Percentiles rank a stretch among this genome's conserved stretches.
Evolutionary conservation across 2,113 vertebrate genomes (phyloP).

Genomic region (Orientallactaga bullata): DNA sequence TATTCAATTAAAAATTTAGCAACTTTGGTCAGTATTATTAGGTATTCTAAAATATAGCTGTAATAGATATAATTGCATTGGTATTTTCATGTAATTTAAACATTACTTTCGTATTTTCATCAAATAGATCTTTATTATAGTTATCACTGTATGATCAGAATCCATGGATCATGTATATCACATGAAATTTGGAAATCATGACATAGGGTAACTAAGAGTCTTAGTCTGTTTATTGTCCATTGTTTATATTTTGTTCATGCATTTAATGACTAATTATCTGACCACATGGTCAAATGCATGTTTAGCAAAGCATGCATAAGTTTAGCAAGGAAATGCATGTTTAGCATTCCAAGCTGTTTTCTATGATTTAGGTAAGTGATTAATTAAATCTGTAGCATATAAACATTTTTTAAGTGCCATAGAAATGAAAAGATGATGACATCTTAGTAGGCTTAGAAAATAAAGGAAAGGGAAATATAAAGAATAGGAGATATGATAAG

Average conservation of each 20-base stretch:
- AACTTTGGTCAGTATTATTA: neutral
- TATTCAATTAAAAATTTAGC: neutral
- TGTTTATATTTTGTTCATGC: neutral
- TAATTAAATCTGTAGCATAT: neutral
- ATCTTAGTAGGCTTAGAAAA: neutral
- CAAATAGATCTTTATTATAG: neutral
- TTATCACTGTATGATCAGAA: neutral
- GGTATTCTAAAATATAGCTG: neutral
- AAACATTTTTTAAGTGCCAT: neutral
- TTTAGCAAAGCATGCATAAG: neutral
- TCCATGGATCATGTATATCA: neutral
- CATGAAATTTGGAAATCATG: neutral
- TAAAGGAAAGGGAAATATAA: neutral
- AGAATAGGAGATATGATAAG: accelerated
- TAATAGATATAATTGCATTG: neutral
- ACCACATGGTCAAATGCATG: neutral
- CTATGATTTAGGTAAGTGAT: neutral
- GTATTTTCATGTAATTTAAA: neutral
- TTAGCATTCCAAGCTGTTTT: neutral
- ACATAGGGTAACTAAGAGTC: neutral
- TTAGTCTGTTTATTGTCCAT: neutral
- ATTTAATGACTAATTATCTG: neutral
- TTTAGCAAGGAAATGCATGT: neutral
- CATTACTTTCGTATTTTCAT: neutral
- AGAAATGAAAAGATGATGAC: neutral